Conservation (phyloP, 2,888 invertebrate genomes). For the Polietes domitor region DNA sequence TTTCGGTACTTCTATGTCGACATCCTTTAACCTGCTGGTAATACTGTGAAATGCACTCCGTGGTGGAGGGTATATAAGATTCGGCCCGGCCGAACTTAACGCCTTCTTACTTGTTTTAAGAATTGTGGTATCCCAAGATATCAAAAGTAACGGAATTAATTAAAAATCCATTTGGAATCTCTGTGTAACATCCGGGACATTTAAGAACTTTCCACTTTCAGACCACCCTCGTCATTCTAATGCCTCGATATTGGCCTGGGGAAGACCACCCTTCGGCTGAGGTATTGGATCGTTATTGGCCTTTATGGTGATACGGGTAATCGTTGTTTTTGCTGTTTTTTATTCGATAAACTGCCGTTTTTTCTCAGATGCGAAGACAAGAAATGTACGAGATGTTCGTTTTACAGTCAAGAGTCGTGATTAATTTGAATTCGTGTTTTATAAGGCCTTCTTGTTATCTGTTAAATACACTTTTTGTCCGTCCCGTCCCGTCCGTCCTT, state of each 20-base stretch:
- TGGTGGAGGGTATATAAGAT: no score
- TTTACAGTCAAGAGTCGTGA: constrained; percentile 55
- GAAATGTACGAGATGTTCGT: neutral
- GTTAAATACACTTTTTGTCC: neutral
- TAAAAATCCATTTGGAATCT: no score
- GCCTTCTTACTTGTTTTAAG: no score
- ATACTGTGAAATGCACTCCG: no score
- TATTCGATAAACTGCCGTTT: neutral
- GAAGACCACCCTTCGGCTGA: neutral
- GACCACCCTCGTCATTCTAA: neutral
- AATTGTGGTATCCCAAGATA: no score
- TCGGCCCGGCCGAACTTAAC: no score
- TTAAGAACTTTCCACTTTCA: no score
- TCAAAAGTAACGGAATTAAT: no score
- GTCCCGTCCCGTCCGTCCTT: neutral
- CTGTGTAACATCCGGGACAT: no score
- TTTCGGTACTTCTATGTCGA: no score
- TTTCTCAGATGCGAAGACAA: neutral
- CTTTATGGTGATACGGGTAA: neutral
- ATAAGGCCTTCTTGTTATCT: constrained; percentile 65
- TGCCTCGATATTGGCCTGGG: neutral
- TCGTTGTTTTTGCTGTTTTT: no score
- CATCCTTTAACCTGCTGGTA: no score
- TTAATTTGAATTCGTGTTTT: constrained; percentile 58
- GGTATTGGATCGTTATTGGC: neutral